Base-by-base conservation (phyloP, 2,113 vertebrate species). In the Terrapene triunguis region DNA sequence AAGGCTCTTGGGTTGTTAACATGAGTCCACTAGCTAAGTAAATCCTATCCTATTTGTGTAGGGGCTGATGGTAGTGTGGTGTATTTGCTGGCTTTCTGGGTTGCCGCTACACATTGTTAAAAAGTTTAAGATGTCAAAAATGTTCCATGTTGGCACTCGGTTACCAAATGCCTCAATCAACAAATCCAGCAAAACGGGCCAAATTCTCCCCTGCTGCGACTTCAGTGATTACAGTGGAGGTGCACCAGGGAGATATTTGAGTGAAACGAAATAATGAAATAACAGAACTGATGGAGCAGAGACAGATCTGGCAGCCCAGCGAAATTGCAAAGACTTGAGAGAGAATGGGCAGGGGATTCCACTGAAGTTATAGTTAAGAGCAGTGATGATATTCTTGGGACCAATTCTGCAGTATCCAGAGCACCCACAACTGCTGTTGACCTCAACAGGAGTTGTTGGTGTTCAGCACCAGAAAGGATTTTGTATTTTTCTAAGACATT, bases 241-340 rank as follows among this genome's bases (percentile, higher is more conserved):
- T 82, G 5, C 72, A 92, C 53, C n/a, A 80, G 10, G 11, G 86
- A 44, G 50, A 29, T 50, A 21, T 76, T 80, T 65, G 42, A 89
- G 22, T 81, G 22, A 94, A 94, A 90, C 32, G 62, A 83, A 48
- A 55, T 65, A 1, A 35, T 88, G n/a, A 83, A 90, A 92, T 84
- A 78, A 22, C 10, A 59, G 83, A 53, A 81, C 32, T 54, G 82
- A 79, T 25, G 25, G 79, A 87, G 88, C 51, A 91, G 83, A 74
- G 80, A 10, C 82, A 84, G 38, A 51, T 86, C 53, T 89, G 47
- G 88, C 65, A 89, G 55, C 84, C 89, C 90, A 69, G 13, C 25
- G 53, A 92, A 25, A 13, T 3, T 88, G 35, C 38, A 81, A 47
- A 76, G 94, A 35, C 24, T 59, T 1, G 27, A 51, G 51, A 48